Evolutionary conservation across 1,140 invertebrate species (phyloP), one percentile per base, ranked within the genome.

Genomic region (Halotydeus destructor): DNA sequence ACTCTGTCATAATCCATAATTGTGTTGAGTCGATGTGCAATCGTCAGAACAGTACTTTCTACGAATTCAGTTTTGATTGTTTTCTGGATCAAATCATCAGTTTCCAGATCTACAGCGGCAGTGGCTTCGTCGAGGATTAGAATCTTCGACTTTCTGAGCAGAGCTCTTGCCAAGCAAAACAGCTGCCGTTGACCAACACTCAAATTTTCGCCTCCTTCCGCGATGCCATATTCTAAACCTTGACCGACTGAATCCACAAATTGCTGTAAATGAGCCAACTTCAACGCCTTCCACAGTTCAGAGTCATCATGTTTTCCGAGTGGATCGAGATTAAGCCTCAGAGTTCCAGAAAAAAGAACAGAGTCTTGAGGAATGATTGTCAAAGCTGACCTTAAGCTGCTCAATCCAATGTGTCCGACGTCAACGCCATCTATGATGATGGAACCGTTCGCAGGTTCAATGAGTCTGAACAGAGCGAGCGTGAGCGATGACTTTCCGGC

Each of bases 371-470:
- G 50, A 16, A 49, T 45, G 24, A 51, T 16, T 57, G 61, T 44
- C 79, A 66, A 66, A 48, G 76, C 57, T n/a, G 62, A 61, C 67
- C 91, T 67, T 18, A 98, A 59, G 49, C 82, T 74, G 57, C 93
- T 83, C 3, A 98, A 69, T 39, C 86, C 88, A 47, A 97, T 65
- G 9, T 69, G 69, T 1, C 75, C 62, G 48, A 96, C 88, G 56
- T 93, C 75, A 11, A 84, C 57, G 28, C 73, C 77, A 62, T 98
- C 93, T 44, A 98, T 89, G 12, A 72, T 53, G 46, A 98, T 96
- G 36, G 65, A 61, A 9, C 88, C 68, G n/a, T 54, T 52, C 18
- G 46, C 51, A 14, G 66, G 46, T 57, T 93, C 85, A 49, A 93
- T 78, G 49, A 91, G 84, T 58, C 85, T 76, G 59, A 86, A 85